phyloP scores from a whole-genome alignment of 2,113 vertebrate genomes.

The Gallinago paraguaiae region DNA sequence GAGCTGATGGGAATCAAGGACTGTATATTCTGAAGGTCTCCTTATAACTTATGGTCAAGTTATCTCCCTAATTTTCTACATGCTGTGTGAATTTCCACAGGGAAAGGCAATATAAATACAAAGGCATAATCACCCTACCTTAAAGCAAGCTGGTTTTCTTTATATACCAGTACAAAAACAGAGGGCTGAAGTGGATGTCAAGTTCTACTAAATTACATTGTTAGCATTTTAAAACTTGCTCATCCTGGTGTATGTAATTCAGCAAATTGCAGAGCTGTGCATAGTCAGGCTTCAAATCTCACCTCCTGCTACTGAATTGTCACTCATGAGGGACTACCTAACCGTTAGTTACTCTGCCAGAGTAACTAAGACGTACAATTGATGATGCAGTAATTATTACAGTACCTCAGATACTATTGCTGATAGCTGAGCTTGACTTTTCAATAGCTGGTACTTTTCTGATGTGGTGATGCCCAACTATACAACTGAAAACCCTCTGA shows the following conservation, averaged over 20 bases:
- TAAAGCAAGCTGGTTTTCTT: conserved; percentile 1
- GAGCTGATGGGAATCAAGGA: neutral
- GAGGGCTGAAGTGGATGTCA: neutral
- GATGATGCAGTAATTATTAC: neutral
- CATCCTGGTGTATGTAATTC: neutral
- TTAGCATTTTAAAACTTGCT: neutral
- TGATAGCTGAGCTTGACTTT: neutral
- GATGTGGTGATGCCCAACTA: neutral
- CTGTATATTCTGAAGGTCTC: neutral
- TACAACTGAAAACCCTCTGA: neutral
- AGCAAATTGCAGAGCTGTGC: neutral
- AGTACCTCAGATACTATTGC: neutral
- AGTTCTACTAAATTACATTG: neutral
- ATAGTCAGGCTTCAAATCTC: neutral
- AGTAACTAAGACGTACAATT: neutral
- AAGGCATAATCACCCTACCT: neutral
- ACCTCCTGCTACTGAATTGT: neutral
- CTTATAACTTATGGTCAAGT: neutral
- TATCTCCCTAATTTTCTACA: neutral
- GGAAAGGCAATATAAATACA: neutral
- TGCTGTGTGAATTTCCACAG: neutral
- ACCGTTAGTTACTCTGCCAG: neutral
- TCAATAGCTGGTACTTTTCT: neutral
- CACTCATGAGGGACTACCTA: neutral
- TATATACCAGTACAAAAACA: neutral